Conservation (phyloP, 2,888 invertebrate species). For the Drosophila austrosaltans region DNA sequence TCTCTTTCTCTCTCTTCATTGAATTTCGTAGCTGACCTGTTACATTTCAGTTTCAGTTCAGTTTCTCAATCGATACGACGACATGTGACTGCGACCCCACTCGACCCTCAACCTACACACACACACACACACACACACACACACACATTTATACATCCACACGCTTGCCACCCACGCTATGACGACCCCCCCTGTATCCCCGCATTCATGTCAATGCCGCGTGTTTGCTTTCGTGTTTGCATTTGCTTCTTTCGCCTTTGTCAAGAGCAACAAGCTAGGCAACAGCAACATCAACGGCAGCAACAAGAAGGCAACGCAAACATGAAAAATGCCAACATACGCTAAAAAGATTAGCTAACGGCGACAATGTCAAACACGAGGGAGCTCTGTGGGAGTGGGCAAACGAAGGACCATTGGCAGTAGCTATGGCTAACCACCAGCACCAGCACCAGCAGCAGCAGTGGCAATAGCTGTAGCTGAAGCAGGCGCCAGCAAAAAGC, state of each 20-base stretch:
- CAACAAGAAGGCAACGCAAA: conserved; percentile 71
- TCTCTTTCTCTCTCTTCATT: neutral
- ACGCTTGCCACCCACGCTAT: neutral
- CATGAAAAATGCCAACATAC: conserved; percentile 80
- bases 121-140: neutral
- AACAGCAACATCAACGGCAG: conserved; percentile 45
- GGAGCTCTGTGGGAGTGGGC: conserved; percentile 30
- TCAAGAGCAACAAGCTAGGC: conserved; percentile 72
- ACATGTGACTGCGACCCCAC: conserved; percentile 14
- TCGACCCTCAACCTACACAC: neutral
- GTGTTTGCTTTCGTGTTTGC: conserved; percentile 71
- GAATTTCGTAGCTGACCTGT: conserved; percentile 58
- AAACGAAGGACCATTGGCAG: conserved; percentile 28
- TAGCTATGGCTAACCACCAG: conserved; percentile 1
- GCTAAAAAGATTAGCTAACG: conserved; percentile 80
- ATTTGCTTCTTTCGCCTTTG: conserved; percentile 65
- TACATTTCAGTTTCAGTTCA: conserved; percentile 55
- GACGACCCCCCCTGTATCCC: too few species aligned
- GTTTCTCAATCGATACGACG: conserved; percentile 65
- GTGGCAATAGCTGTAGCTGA: conserved; percentile 31
- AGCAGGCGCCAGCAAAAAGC: neutral
- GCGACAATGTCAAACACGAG: conserved; percentile 80
- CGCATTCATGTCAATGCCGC: conserved; percentile 46
- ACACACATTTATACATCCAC: neutral
- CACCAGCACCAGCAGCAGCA: conserved; percentile 10